Evolutionary conservation across 2,888 invertebrate genomes (phyloP), one percentile per base, ranked within the genome.

Genomic region (Drosophila kokeensis): DNA sequence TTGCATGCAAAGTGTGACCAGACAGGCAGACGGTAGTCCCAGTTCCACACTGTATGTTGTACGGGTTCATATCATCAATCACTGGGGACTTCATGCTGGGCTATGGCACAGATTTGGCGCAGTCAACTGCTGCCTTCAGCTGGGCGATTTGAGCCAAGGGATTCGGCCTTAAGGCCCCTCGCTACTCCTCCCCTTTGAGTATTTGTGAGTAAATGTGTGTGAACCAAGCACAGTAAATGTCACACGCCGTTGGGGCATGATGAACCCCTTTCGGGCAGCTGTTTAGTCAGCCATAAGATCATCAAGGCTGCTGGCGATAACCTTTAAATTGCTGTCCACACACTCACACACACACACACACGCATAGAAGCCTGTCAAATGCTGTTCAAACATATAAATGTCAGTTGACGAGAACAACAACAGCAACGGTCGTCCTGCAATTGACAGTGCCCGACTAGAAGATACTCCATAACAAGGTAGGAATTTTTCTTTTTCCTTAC

Each of bases 221-320:
- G 24, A 40, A 30, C 49, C 48, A 11, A 36, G 30, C 60, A 21
- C 36, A 29, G 54, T 49, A 36, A 48, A 50, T 66, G 73, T 73
- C 72, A 69, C 69, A 75, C 69, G 30, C 65, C 48, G 65, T 52
- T 69, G 70, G 74, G 29, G 78, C 78, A 78, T 67, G 70, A 70
- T 74, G 67, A 78, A 69, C 74, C 79, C 78, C 64, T 54, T 54
- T 48, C 24, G 58, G 53, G 54, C 45, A 58, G 49, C 60, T 82
- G 82, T 65, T 74, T 79, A 85, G 79, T 85, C 82, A 83, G 81
- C 73, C 88, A 74, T 85, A 79, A 83, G 86, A 84, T 82, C 88
- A 70, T 74, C 84, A 79, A 83, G 81, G 78, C 83, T 85, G 78
- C 73, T 68, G 75, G 71, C 73, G 88, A 88, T 86, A 83, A 82